Percentiles rank a stretch among this genome's conserved stretches.
phyloP scores from a whole-genome alignment of 1,140 invertebrate species.

The Drosophila sp. region DNA sequence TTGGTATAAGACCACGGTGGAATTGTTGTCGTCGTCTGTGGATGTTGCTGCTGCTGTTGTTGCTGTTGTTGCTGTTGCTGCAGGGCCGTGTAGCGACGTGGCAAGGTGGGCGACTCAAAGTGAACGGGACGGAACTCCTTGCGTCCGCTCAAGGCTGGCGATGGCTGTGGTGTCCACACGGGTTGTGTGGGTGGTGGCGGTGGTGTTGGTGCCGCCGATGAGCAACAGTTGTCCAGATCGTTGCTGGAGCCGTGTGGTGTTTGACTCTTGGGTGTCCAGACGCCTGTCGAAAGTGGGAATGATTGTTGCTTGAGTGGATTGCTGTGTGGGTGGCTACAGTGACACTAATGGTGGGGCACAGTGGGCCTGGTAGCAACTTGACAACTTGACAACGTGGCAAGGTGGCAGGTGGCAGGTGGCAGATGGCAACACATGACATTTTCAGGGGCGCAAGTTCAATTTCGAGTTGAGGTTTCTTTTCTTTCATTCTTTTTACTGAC shows the following conservation, averaged over 20 bases:
- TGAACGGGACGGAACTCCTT: conserved; percentile 90
- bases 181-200: conserved; percentile 87
- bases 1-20: conserved; percentile 68
- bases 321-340: conserved; percentile 14
- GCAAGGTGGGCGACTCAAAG: conserved; percentile 90
- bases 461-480: conserved; percentile 65
- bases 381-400: not conserved
- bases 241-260: conserved; percentile 73
- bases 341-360: conserved; percentile 18
- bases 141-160: conserved; percentile 86
- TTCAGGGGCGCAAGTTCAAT: conserved; percentile 69
- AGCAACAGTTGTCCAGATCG: conserved; percentile 60
- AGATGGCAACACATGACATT: conserved; percentile 61
- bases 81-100: conserved; percentile 84
- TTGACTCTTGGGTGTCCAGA: conserved; percentile 79
- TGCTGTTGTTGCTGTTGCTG: conserved; percentile 54
- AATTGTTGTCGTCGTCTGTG: conserved; percentile 48
- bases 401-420: not conserved
- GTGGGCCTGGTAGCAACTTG: not conserved
- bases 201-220: conserved; percentile 74
- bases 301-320: not conserved
- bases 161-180: conserved; percentile 87
- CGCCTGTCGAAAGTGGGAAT: conserved; percentile 63
- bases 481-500: not conserved
- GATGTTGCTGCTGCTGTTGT: conserved; percentile 7